Percentiles rank a stretch among this genome's conserved stretches.
Conservation (phyloP, 2,888 invertebrate species). For the Stegana nigrithorax region DNA sequence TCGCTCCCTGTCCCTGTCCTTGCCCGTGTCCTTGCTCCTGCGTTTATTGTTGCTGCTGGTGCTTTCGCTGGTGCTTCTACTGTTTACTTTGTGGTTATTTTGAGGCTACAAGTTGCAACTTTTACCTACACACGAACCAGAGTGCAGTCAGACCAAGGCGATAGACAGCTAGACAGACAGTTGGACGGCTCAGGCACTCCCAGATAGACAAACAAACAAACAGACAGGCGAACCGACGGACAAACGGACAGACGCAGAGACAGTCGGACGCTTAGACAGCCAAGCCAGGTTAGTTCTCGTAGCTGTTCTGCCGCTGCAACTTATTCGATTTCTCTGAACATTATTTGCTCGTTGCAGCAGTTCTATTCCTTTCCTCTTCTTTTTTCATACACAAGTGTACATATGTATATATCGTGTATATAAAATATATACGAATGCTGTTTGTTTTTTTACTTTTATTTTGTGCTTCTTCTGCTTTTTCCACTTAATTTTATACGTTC, state of each 20-base stretch:
- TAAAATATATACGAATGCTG: no score
- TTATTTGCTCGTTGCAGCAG: background rate
- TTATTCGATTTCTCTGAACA: background rate
- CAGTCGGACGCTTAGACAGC: background rate
- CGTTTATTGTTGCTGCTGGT: conserved; percentile 27
- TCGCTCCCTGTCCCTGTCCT: conserved; percentile 7
- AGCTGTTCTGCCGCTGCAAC: background rate
- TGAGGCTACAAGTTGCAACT: conserved; percentile 58
- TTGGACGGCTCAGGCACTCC: background rate
- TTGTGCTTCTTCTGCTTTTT: background rate
- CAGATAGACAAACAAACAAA: background rate
- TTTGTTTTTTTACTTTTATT: background rate
- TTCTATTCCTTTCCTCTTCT: conserved; percentile 3
- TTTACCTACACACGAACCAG: conserved; percentile 45
- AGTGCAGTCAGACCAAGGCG: conserved; percentile 17
- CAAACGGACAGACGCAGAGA: background rate
- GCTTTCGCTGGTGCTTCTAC: conserved; percentile 36
- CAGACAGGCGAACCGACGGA: background rate
- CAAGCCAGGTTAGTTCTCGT: background rate
- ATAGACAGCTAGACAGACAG: conserved; percentile 23
- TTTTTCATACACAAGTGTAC: no score
- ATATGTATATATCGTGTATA: no score
- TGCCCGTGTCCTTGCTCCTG: background rate
- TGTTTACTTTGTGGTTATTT: conserved; percentile 61
- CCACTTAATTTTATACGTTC: conserved; percentile 14